Evolutionary conservation across 2,113 vertebrate genomes (phyloP).

Genomic region (Lepidothrix coronata): DNA sequence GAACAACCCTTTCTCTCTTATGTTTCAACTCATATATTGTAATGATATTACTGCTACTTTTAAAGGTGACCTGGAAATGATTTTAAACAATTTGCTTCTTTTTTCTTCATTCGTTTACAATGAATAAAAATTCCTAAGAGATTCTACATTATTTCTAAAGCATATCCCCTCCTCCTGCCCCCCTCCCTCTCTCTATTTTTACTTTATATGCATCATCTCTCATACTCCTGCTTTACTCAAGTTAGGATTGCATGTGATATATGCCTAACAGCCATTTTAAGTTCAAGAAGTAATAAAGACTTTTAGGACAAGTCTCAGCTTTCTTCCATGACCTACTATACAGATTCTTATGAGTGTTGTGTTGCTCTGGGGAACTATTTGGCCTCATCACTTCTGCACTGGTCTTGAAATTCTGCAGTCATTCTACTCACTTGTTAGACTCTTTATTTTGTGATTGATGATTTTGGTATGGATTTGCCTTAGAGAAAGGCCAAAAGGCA

Average conservation of each 20-base stretch:
- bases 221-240: not conserved
- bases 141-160: not conserved
- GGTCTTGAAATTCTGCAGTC: not conserved
- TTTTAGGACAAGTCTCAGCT: not conserved
- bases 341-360: not conserved
- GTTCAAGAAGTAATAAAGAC: not conserved
- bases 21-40: slow-evolving; percentile 34
- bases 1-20: slow-evolving; percentile 19
- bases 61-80: slow-evolving; percentile 42
- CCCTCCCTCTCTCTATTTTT: not conserved
- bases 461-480: not conserved
- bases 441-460: not conserved
- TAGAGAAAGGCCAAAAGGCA: not conserved
- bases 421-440: not conserved
- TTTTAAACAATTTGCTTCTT: not conserved
- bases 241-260: not conserved
- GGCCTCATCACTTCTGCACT: not conserved
- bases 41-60: slow-evolving; percentile 20
- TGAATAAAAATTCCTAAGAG: not conserved
- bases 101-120: not conserved
- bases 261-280: not conserved
- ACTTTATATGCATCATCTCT: not conserved
- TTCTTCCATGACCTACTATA: not conserved
- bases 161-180: too few species aligned
- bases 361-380: not conserved